Conservation (phyloP, 2,888 invertebrate genomes). For the Ennomos fuscantarius region DNA sequence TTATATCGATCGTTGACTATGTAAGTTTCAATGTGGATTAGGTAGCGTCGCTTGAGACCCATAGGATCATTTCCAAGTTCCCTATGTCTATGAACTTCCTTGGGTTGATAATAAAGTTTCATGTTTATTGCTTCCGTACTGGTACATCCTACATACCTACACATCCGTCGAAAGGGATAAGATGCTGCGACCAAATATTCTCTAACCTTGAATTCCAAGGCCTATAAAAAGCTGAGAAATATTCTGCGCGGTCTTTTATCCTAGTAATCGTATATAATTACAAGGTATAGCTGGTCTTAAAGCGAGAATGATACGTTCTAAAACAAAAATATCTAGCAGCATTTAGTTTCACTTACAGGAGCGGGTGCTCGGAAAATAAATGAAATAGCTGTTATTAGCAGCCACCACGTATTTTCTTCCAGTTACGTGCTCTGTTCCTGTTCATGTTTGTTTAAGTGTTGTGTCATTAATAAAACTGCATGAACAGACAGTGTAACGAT, state of each 20-base stretch:
- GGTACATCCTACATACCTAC: too few relatives aligned
- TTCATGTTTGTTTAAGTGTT: slow-evolving; percentile 36
- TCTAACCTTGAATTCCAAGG: slow-evolving; percentile 15
- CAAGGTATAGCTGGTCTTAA: slow-evolving; percentile 13
- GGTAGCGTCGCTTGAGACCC: slow-evolving; percentile 20
- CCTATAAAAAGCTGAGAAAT: not conserved
- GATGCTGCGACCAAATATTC: slow-evolving; percentile 14
- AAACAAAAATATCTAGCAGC: slow-evolving; percentile 44
- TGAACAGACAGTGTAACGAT: slow-evolving; percentile 8
- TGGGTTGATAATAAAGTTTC: slow-evolving; percentile 34
- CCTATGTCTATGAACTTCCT: slow-evolving; percentile 3
- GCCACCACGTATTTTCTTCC: slow-evolving; percentile 38
- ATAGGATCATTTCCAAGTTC: slow-evolving; percentile 30
- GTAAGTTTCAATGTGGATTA: slow-evolving; percentile 31
- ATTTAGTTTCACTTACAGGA: slow-evolving; percentile 54
- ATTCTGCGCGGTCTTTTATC: not conserved
- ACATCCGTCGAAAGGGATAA: slow-evolving; percentile 24
- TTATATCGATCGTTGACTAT: slow-evolving; percentile 34
- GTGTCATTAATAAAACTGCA: slow-evolving; percentile 33
- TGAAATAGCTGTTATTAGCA: slow-evolving; percentile 50
- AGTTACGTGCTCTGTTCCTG: slow-evolving; percentile 28
- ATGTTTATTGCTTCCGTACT: slow-evolving; percentile 28
- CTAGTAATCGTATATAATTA: slow-evolving; percentile 15
- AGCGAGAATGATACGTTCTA: slow-evolving; percentile 9
- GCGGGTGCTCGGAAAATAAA: slow-evolving; percentile 43